Conservation (phyloP, 2,113 vertebrate species). For the Platichthys flesus region DNA sequence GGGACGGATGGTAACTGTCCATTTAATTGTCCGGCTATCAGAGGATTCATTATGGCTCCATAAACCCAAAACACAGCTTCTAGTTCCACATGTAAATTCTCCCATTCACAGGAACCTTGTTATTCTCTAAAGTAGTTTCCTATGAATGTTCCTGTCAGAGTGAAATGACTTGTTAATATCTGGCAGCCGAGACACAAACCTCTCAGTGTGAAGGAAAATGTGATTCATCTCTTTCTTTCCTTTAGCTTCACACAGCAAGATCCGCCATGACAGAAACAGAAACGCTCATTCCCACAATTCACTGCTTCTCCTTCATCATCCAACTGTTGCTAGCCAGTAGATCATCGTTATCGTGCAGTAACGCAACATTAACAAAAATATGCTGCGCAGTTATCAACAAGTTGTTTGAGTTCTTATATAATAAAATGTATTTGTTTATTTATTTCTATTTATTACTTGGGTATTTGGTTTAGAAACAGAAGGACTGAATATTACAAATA, state of each 20-base stretch:
- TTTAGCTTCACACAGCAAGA: neutral
- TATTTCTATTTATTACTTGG: neutral
- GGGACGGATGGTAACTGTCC: constrained; percentile 19
- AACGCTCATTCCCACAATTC: neutral
- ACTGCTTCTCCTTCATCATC: too few relatives aligned
- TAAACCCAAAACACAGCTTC: constrained; percentile 17
- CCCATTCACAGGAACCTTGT: constrained; percentile 2
- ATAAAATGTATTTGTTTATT: neutral
- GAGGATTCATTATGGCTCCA: constrained; percentile 44
- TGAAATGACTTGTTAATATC: constrained; percentile 38
- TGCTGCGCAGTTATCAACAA: neutral
- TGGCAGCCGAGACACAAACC: neutral
- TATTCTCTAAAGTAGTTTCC: constrained; percentile 15
- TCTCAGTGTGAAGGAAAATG: constrained; percentile 2
- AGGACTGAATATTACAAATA: too few relatives aligned
- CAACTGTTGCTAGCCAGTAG: neutral
- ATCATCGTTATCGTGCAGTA: neutral
- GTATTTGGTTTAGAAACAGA: too few relatives aligned
- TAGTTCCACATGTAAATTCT: constrained; percentile 2
- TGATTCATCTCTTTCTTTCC: neutral
- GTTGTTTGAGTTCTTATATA: neutral
- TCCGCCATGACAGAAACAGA: neutral
- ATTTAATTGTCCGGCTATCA: constrained; percentile 44
- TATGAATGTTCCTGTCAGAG: constrained; percentile 45
- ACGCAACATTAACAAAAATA: neutral